Percentiles rank a stretch among this genome's conserved stretches.
These are phyloP conservation scores for Strigamia maritima DNA, from an alignment of 2,888 invertebrate species.

Conservation along the genomic window DNA sequence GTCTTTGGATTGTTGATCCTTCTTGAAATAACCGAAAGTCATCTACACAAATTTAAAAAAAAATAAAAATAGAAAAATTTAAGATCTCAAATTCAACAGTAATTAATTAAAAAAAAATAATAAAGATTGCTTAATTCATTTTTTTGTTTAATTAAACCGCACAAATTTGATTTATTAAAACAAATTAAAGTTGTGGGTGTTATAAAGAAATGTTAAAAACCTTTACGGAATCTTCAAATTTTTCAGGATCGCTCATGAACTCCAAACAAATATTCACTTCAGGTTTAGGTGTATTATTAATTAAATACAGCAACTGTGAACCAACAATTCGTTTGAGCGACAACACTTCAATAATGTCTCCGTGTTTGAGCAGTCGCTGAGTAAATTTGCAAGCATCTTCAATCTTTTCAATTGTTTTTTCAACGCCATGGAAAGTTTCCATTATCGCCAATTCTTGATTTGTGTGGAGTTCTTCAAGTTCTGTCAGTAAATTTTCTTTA, in stretches of 20 bases:
- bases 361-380: constrained; percentile 73
- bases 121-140: too few species aligned
- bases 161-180: too few species aligned
- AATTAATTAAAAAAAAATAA: too few species aligned
- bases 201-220: constrained; percentile 46
- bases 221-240: constrained; percentile 68
- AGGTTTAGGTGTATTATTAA: constrained; percentile 76
- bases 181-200: too few species aligned
- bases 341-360: constrained; percentile 79
- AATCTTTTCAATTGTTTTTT: constrained; percentile 77
- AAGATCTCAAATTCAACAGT: too few species aligned
- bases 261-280: constrained; percentile 68
- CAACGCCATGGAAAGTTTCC: constrained; percentile 75
- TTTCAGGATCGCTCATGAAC: constrained; percentile 74
- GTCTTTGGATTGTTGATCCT: constrained; percentile 35
- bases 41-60: constrained; percentile 35
- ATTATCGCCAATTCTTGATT: constrained; percentile 83
- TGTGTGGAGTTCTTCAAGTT: constrained; percentile 73
- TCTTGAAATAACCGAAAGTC: constrained; percentile 41
- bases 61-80: background rate
- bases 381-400: constrained; percentile 85
- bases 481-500: constrained; percentile 69
- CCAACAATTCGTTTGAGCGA: constrained; percentile 75
- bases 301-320: constrained; percentile 71
- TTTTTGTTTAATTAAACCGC: too few species aligned